These are phyloP conservation scores for Zapornia atra DNA, from an alignment of 2,113 vertebrate species.

Conservation along the genomic window DNA sequence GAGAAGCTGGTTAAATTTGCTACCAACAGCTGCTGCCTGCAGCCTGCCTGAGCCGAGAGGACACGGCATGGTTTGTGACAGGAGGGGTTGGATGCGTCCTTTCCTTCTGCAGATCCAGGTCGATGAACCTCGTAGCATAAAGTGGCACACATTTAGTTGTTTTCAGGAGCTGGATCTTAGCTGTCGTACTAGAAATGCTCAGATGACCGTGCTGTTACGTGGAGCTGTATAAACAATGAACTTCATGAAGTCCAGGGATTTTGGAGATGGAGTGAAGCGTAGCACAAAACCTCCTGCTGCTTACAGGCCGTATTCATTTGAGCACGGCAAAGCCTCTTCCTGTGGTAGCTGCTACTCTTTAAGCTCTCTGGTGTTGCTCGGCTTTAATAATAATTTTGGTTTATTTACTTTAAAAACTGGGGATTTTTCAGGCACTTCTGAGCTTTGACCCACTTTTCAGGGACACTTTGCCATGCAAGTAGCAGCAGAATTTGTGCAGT, in stretches of 20 bases:
- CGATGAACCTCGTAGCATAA: neutral
- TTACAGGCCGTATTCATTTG: neutral
- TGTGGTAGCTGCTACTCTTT: neutral
- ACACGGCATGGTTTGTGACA: neutral
- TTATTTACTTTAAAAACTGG: neutral
- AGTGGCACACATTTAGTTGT: neutral
- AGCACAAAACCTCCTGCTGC: neutral
- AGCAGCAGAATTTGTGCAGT: neutral
- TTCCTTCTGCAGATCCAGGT: neutral
- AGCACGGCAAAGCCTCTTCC: neutral
- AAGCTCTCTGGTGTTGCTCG: neutral
- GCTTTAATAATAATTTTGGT: constrained; percentile 28
- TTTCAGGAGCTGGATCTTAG: neutral
- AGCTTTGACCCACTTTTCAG: neutral
- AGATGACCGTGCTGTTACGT: neutral
- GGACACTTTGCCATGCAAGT: neutral
- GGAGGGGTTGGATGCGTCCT: neutral
- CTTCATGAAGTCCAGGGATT: neutral
- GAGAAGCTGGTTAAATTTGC: neutral
- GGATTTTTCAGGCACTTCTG: neutral
- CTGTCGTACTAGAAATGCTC: neutral
- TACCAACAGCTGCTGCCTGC: neutral
- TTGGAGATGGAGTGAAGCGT: neutral
- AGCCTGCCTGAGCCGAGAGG: neutral
- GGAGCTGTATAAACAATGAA: neutral